Evolutionary conservation across 2,797 vertebrate species (phyloP).

Genomic region (Cyprinodon diabolis): DNA sequence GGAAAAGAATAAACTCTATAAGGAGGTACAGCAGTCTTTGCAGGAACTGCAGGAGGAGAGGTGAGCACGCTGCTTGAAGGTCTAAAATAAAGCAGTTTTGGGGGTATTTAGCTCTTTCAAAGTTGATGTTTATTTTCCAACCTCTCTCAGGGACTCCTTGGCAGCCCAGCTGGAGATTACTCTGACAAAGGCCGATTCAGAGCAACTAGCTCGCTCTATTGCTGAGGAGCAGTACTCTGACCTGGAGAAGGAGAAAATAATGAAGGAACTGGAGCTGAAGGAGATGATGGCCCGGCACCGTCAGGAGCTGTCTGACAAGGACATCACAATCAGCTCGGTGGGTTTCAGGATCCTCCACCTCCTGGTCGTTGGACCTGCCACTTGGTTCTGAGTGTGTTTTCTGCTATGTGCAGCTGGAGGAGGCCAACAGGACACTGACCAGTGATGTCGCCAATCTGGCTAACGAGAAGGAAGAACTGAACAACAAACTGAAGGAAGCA

Average conservation of each 20-base stretch:
- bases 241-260: slow-evolving; percentile 98
- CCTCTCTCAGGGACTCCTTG: slow-evolving; percentile 88
- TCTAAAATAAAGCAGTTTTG: neutral
- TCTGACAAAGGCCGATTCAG: slow-evolving; percentile 95
- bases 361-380: neutral
- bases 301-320: slow-evolving; percentile 93
- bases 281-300: slow-evolving; percentile 97
- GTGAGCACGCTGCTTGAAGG: slow-evolving; percentile 63
- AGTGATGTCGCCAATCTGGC: slow-evolving; percentile 95
- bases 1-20: slow-evolving; percentile 92
- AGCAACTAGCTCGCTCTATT: slow-evolving; percentile 96
- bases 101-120: neutral
- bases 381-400: neutral
- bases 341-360: slow-evolving; percentile 51
- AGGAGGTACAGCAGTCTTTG: slow-evolving; percentile 90
- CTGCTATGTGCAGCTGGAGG: slow-evolving; percentile 86
- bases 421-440: slow-evolving; percentile 95
- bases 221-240: slow-evolving; percentile 97
- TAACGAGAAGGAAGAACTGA: slow-evolving; percentile 96
- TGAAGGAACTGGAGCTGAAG: slow-evolving; percentile 98
- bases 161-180: slow-evolving; percentile 95
- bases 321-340: slow-evolving; percentile 92
- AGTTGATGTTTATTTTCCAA: neutral
- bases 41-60: slow-evolving; percentile 95
- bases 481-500: slow-evolving; percentile 90